These are phyloP conservation scores for Pseudolycoriella hygida DNA, from an alignment of 2,888 invertebrate genomes.

Conservation along the genomic window DNA sequence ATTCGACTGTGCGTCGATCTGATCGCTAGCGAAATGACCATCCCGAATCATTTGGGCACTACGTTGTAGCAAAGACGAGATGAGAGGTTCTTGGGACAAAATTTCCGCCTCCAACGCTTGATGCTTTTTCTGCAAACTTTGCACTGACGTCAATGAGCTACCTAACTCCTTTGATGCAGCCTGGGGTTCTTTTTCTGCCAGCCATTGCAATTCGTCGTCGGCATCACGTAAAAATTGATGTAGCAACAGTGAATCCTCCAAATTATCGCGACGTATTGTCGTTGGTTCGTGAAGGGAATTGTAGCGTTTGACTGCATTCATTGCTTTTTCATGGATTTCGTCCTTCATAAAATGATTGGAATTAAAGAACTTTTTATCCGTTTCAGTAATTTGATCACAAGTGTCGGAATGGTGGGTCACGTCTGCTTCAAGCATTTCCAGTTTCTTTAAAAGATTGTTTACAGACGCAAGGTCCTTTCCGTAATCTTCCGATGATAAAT, in stretches of 20 bases:
- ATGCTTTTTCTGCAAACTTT: conserved; percentile 85
- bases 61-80: conserved; percentile 51
- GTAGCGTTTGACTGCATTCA: conserved; percentile 47
- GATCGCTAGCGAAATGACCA: conserved; percentile 67
- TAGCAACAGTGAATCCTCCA: conserved; percentile 74
- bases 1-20: conserved; percentile 47
- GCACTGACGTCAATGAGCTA: conserved; percentile 50
- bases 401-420: conserved; percentile 68
- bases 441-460: conserved; percentile 62
- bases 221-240: conserved; percentile 85
- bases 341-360: conserved; percentile 78
- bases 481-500: conserved; percentile 34
- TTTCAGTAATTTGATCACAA: conserved; percentile 61
- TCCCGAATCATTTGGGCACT: conserved; percentile 64
- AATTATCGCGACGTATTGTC: conserved; percentile 75
- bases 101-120: conserved; percentile 80
- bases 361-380: conserved; percentile 58
- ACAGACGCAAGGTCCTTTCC: conserved; percentile 83
- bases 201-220: conserved; percentile 84
- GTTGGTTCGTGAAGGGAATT: conserved; percentile 75
- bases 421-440: conserved; percentile 70
- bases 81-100: conserved; percentile 65
- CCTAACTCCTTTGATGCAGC: conserved; percentile 56
- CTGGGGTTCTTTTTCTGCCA: conserved; percentile 56
- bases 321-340: conserved; percentile 61